A percentile compares a stretch with the other conserved stretches of the same genome.
These are phyloP conservation scores for Pachycephala philippinensis DNA, from an alignment of 2,113 vertebrate genomes.

Conservation along the genomic window DNA sequence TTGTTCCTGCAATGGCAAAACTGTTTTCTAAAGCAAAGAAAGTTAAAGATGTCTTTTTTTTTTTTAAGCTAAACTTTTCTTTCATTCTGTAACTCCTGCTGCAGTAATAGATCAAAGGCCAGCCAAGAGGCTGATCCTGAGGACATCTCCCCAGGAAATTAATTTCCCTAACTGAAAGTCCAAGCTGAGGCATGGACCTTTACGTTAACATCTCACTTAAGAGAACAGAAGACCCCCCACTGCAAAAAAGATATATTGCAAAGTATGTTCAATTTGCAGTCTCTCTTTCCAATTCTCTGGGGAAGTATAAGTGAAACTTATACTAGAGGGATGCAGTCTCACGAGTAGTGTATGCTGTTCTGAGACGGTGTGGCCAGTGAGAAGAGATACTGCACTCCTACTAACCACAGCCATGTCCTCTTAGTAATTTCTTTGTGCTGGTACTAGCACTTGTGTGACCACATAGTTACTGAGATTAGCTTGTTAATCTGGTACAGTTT, in stretches of 20 bases:
- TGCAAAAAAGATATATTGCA: background rate
- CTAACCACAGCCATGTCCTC: background rate
- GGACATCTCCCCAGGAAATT: background rate
- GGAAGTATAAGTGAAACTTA: background rate
- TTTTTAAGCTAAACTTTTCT: background rate
- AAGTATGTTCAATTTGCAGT: background rate
- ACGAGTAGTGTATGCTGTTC: fast-evolving
- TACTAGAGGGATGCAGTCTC: background rate
- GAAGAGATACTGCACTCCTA: background rate
- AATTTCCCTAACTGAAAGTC: background rate
- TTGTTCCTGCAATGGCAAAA: background rate
- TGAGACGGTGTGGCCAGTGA: background rate
- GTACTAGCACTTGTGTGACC: background rate
- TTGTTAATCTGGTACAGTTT: background rate
- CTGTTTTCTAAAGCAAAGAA: background rate
- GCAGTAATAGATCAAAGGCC: background rate
- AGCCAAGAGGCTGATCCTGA: background rate
- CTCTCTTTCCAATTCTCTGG: background rate
- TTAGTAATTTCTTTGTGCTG: background rate
- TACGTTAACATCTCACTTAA: background rate
- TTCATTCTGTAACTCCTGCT: background rate
- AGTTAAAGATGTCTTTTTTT: background rate
- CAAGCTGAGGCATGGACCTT: background rate
- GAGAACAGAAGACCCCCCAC: background rate
- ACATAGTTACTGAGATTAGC: background rate